Percentiles rank a stretch among this genome's conserved stretches.
Conservation (phyloP, 1,140 invertebrate species). For the Rhynchophorus ferrugineus region DNA sequence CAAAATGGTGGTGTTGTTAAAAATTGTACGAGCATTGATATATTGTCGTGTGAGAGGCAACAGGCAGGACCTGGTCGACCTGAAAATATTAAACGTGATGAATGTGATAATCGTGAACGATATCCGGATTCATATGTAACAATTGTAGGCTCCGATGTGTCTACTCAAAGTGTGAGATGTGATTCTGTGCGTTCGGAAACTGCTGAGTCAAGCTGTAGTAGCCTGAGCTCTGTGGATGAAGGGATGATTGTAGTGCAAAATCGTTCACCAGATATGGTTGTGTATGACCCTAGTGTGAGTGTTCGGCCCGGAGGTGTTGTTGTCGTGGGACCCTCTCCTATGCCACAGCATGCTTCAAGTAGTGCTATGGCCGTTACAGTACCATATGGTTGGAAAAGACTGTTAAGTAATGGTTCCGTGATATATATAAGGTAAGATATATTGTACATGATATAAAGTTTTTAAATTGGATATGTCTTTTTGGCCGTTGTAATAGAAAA, state of each 20-base stretch:
- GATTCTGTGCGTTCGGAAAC: conserved; percentile 44
- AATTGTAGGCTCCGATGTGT: conserved; percentile 34
- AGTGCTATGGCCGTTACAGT: conserved; percentile 36
- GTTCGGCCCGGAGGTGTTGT: conserved; percentile 35
- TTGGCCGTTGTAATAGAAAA: too few relatives aligned
- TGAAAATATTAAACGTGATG: conserved; percentile 28
- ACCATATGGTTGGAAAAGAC: conserved; percentile 51
- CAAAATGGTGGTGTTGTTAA: conserved; percentile 30
- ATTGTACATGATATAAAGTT: not conserved
- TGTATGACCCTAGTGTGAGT: conserved; percentile 39
- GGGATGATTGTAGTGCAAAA: conserved; percentile 33
- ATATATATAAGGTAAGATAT: conserved; percentile 50
- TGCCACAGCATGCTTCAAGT: conserved; percentile 24
- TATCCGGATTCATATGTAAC: conserved; percentile 34
- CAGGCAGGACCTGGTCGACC: conserved; percentile 28
- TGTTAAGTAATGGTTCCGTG: conserved; percentile 45
- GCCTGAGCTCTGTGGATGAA: conserved; percentile 41
- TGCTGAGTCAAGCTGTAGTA: conserved; percentile 44
- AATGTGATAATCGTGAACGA: conserved; percentile 30
- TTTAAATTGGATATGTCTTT: not conserved
- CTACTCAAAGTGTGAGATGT: conserved; percentile 35
- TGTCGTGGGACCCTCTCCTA: conserved; percentile 27
- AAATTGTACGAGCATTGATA: conserved; percentile 27
- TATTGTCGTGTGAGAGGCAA: conserved; percentile 25
- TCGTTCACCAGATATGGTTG: conserved; percentile 35